Conservation (phyloP, 2,888 invertebrate genomes). For the Ennomos quercinarius region DNA sequence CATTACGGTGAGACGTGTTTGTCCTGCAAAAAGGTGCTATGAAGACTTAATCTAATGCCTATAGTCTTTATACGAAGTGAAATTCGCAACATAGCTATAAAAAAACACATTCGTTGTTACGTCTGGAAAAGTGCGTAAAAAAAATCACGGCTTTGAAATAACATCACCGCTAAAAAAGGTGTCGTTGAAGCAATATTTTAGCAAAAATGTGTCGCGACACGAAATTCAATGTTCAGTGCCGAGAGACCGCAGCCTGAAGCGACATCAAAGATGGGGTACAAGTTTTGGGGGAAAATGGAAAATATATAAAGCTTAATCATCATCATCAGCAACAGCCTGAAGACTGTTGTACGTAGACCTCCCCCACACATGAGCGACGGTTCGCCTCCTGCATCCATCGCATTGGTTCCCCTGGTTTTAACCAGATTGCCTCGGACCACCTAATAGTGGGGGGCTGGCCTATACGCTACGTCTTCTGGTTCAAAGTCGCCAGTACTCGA, state of each 20-base stretch:
- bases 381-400: neutral
- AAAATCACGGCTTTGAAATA: slow-evolving; percentile 36
- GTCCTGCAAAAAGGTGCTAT: no score
- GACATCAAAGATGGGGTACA: slow-evolving; percentile 48
- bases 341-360: no score
- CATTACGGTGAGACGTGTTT: no score
- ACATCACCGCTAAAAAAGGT: slow-evolving; percentile 39
- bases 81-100: slow-evolving; percentile 2
- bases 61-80: no score
- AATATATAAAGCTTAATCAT: neutral
- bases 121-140: neutral
- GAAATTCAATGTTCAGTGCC: slow-evolving; percentile 67
- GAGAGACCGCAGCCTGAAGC: slow-evolving; percentile 57
- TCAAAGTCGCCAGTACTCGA: no score
- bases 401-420: no score
- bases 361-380: no score
- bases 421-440: no score
- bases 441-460: no score
- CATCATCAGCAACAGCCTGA: no score
- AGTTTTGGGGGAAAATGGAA: slow-evolving; percentile 31
- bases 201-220: slow-evolving; percentile 62
- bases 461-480: no score
- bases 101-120: slow-evolving; percentile 17
- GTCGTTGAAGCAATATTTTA: slow-evolving; percentile 54
- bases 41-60: no score